Base-by-base conservation (phyloP, 2,888 invertebrate species). In the Oscheius sp. region DNA sequence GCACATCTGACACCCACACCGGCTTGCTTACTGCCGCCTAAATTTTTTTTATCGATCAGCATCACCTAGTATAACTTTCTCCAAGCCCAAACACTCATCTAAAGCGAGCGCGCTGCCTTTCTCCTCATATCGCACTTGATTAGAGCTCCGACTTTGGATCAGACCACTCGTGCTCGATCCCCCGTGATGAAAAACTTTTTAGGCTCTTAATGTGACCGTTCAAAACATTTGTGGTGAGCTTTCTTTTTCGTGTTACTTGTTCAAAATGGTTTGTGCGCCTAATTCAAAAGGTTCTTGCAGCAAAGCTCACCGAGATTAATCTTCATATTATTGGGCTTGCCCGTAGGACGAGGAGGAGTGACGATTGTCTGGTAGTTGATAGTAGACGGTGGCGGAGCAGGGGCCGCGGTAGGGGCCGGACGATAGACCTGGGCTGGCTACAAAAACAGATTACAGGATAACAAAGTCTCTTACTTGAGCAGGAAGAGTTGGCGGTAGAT, bases 1-100 rank as follows among this genome's bases (percentile, higher is more conserved):
- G 84, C 74, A 77, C 89, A 89, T 11, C 79, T 70, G 10, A 83
- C 85, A 10, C 89, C 89, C 4, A 89, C 89, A 50, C 83, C 84
- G 4, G 85, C 83, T 73, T 87, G 84, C 60, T 84, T 81, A 66
- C 77, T 81, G 63, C 84, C 84, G 37, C 84, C 83, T 84, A 62
- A 75, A 75, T 1, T 55, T 21, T 21, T 21, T 21, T 21, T 21
- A 21, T 21, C 21, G 11, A 77, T 71, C 35, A 9, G 32, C 32
- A 11, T 59, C 3, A 59, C 42, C 21, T 42, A 42, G 13, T 11
- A 70, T 9, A 21, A 21, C 21, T 21, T 21, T 21, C 21, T 21
- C 21, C 21, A 21, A 21, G 21, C 21, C 21, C 21, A 21, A 21
- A 21, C 21, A 21, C 21, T 21, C 21, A 21, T 21, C 21, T 21